Conservation (phyloP, 2,888 invertebrate genomes). For the Rhabditoides inermis region DNA sequence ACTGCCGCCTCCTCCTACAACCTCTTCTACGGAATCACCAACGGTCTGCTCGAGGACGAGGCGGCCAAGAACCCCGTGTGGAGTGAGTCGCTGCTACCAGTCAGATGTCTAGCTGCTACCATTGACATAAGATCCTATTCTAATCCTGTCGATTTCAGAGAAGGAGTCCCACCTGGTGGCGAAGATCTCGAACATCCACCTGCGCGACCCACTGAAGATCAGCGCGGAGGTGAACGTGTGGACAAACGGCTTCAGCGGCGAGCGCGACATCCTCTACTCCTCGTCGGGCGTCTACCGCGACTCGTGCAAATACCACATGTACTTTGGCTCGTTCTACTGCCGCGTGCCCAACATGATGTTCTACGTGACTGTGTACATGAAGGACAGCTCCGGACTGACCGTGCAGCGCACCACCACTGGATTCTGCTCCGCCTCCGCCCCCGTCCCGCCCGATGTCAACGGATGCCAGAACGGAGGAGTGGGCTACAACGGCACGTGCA, state of each 20-base stretch:
- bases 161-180: constrained; percentile 30
- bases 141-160: constrained; percentile 7
- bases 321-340: constrained; percentile 36
- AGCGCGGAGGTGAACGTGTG: constrained; percentile 13
- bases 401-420: constrained; percentile 25
- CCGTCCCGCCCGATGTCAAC: constrained; percentile 15
- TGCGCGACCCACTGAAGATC: constrained; percentile 17
- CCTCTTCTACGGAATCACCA: constrained; percentile 26
- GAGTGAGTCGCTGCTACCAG: constrained; percentile 11
- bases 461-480: constrained; percentile 38
- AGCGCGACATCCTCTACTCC: constrained; percentile 27
- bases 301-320: constrained; percentile 31
- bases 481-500: constrained; percentile 20
- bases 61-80: constrained; percentile 22
- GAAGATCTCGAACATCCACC: constrained; percentile 18
- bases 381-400: constrained; percentile 21
- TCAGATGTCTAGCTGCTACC: no score
- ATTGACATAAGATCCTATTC: no score
- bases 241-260: constrained; percentile 14
- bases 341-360: constrained; percentile 14
- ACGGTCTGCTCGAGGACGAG: constrained; percentile 20
- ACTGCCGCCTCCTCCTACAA: constrained; percentile 22
- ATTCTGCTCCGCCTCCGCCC: constrained; percentile 20
- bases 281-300: constrained; percentile 39
- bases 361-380: constrained; percentile 27